phyloP scores from a whole-genome alignment of 2,797 vertebrate genomes.

The Coendou prehensilis region DNA sequence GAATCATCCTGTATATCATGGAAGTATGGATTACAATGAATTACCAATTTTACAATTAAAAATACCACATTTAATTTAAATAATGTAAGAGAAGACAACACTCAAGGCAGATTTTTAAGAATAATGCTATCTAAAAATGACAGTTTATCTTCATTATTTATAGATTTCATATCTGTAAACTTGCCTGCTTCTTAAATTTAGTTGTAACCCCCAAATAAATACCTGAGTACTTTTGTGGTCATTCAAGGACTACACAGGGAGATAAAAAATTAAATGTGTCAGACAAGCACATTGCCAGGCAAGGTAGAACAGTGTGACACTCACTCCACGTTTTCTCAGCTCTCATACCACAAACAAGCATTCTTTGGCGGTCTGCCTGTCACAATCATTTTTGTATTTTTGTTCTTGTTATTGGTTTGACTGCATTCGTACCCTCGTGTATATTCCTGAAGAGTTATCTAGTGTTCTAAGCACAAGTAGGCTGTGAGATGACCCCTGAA shows the following conservation, averaged over 20 bases:
- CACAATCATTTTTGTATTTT: neutral
- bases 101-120: neutral
- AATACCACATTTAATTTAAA: neutral
- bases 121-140: constrained; percentile 3
- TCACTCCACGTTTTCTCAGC: too few species aligned
- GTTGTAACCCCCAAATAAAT: neutral
- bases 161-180: neutral
- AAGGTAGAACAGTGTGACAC: neutral
- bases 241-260: neutral
- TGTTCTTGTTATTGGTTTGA: neutral
- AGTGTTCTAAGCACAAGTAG: neutral
- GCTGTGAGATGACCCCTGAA: neutral
- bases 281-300: neutral
- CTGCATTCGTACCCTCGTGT: neutral
- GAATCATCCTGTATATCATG: neutral
- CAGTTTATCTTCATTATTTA: neutral
- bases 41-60: neutral
- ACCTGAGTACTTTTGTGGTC: neutral
- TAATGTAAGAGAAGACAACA: neutral
- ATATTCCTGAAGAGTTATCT: neutral
- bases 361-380: neutral
- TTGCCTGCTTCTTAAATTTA: neutral
- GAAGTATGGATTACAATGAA: neutral
- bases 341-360: neutral
- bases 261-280: neutral